Percentiles rank a stretch among this genome's conserved stretches.
These are phyloP conservation scores for Lepas anatifera DNA, from an alignment of 2,888 invertebrate genomes.

Conservation along the genomic window DNA sequence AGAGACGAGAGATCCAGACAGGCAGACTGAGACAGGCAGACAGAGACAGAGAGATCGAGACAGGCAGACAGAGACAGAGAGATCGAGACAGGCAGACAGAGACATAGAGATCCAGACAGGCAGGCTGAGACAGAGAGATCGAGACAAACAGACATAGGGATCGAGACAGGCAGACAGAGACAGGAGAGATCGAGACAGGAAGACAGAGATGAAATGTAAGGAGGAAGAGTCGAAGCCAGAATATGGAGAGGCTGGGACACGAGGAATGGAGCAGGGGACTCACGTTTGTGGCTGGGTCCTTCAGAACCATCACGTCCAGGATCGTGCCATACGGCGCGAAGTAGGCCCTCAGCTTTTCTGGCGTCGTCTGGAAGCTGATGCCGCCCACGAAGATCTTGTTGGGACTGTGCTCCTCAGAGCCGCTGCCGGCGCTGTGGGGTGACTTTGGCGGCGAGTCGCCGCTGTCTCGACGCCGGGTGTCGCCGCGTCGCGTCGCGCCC, in stretches of 20 bases:
- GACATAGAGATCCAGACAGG: too few relatives aligned
- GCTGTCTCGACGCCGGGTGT: background rate
- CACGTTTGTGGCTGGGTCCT: slow-evolving; percentile 87
- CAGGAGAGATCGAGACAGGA: too few relatives aligned
- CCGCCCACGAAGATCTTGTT: slow-evolving; percentile 77
- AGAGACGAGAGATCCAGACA: too few relatives aligned
- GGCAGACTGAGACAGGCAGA: too few relatives aligned
- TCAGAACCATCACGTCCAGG: slow-evolving; percentile 85
- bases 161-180: too few relatives aligned
- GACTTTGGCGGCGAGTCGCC: background rate
- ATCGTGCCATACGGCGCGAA: slow-evolving; percentile 85
- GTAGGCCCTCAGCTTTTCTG: slow-evolving; percentile 82
- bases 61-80: too few relatives aligned
- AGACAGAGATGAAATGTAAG: background rate
- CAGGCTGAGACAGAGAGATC: too few relatives aligned
- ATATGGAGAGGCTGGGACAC: too few relatives aligned
- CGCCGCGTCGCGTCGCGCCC: background rate
- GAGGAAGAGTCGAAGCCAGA: background rate
- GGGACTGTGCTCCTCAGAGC: slow-evolving; percentile 44
- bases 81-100: too few relatives aligned
- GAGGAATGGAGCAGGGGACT: slow-evolving; percentile 27
- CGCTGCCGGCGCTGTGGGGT: background rate
- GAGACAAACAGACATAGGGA: too few relatives aligned
- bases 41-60: too few relatives aligned
- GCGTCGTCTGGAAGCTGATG: slow-evolving; percentile 84